Percentiles rank a stretch among this genome's conserved stretches.
These are phyloP conservation scores for Ataeniobius toweri DNA, from an alignment of 2,797 vertebrate species.

Conservation along the genomic window DNA sequence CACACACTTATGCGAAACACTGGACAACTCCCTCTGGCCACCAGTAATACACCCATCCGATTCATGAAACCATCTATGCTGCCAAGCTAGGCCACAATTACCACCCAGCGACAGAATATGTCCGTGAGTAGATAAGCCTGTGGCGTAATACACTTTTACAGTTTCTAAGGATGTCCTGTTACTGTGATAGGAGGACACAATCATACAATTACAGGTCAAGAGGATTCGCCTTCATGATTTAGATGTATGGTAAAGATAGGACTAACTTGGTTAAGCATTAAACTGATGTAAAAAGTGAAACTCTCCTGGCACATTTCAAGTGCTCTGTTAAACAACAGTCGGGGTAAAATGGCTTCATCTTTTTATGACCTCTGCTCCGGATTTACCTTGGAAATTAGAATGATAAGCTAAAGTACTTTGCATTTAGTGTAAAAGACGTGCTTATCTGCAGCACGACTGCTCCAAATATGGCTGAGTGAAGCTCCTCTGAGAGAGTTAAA, in stretches of 20 bases:
- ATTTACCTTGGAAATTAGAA: slow-evolving; percentile 26
- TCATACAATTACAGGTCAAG: background rate
- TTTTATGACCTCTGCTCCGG: slow-evolving; percentile 26
- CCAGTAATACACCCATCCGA: background rate
- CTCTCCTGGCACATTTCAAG: background rate
- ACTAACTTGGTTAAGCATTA: background rate
- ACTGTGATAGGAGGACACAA: background rate
- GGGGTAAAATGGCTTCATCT: slow-evolving; percentile 3
- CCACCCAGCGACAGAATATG: background rate
- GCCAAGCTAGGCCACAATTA: background rate
- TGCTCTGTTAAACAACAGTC: slow-evolving; percentile 8
- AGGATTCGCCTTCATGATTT: background rate
- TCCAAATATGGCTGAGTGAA: slow-evolving; percentile 55
- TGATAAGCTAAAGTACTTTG: slow-evolving; percentile 8
- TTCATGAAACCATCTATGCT: background rate
- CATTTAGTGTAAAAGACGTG: slow-evolving; percentile 20
- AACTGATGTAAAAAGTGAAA: background rate
- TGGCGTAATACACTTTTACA: background rate
- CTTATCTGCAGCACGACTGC: slow-evolving; percentile 30
- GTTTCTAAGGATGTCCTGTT: background rate
- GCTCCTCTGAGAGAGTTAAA: slow-evolving; percentile 27
- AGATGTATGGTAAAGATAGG: background rate
- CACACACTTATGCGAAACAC: background rate
- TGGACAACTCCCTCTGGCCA: background rate
- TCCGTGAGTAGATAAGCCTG: background rate